Conservation (phyloP, 2,113 vertebrate genomes). For the Panurus biarmicus region DNA sequence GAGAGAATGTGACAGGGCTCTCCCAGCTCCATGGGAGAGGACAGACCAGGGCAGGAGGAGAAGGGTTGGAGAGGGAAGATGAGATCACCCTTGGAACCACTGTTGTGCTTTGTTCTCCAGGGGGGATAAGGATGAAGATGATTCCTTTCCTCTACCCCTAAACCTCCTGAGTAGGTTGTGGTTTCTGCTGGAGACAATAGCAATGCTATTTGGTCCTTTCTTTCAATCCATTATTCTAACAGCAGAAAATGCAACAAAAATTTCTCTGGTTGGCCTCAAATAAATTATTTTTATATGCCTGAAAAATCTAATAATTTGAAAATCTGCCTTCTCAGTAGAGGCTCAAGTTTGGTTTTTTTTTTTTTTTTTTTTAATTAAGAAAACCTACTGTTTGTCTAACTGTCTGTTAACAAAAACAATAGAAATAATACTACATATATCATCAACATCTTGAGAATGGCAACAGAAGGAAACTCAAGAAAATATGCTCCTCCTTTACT, state of each 20-base stretch:
- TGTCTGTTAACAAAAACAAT: neutral
- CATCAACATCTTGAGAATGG: neutral
- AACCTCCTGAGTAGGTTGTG: neutral
- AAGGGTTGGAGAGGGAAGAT: neutral
- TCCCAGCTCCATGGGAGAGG: neutral
- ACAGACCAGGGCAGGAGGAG: neutral
- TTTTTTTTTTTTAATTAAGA: neutral
- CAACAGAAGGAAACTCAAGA: neutral
- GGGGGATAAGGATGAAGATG: neutral
- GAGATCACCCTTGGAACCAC: neutral
- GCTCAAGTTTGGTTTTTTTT: neutral
- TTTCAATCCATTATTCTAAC: neutral
- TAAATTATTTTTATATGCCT: neutral
- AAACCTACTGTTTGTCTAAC: neutral
- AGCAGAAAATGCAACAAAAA: neutral
- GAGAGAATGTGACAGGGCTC: accelerated
- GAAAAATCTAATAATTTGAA: neutral
- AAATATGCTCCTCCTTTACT: neutral
- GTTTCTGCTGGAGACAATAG: neutral
- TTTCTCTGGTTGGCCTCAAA: neutral
- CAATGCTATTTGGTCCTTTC: neutral
- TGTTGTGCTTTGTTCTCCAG: neutral
- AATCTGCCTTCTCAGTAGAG: neutral
- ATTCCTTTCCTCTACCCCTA: neutral
- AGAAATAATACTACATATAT: neutral